Conservation (phyloP, 1,140 invertebrate genomes). For the Ladona fulva region DNA sequence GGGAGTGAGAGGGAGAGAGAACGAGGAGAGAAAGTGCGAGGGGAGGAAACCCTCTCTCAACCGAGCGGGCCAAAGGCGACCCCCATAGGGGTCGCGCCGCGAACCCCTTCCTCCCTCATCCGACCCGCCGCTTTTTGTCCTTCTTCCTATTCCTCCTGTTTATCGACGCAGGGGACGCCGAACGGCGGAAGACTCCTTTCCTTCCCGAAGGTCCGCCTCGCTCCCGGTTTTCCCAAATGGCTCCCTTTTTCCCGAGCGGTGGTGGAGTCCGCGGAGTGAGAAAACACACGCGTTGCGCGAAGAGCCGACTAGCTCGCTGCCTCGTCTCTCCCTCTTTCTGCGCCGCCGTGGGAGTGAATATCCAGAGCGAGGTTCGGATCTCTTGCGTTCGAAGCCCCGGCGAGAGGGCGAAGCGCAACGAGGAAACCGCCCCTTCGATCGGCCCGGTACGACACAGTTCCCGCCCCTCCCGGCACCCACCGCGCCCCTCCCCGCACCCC, state of each 20-base stretch:
- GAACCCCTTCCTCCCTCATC: neutral
- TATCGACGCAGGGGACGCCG: too few species aligned
- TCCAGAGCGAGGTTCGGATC: neutral
- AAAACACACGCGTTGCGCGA: too few species aligned
- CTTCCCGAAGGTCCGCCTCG: neutral
- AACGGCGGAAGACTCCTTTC: neutral
- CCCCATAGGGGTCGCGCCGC: neutral
- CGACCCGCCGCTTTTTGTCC: neutral
- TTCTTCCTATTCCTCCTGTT: neutral
- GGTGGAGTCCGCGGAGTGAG: neutral
- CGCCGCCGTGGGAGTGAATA: neutral
- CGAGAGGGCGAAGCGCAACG: neutral
- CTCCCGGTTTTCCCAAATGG: neutral
- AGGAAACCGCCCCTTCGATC: slow-evolving; percentile 6
- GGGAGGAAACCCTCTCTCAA: neutral
- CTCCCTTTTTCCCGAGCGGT: neutral
- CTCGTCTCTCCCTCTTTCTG: neutral
- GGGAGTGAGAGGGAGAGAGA: neutral
- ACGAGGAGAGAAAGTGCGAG: neutral
- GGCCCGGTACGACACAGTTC: neutral
- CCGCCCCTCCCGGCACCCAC: neutral
- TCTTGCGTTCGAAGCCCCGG: neutral
- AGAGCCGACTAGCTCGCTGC: too few species aligned
- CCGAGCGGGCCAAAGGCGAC: neutral
- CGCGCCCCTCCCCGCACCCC: neutral